Conservation (phyloP, 2,797 vertebrate species). For the Halcyon badia region DNA sequence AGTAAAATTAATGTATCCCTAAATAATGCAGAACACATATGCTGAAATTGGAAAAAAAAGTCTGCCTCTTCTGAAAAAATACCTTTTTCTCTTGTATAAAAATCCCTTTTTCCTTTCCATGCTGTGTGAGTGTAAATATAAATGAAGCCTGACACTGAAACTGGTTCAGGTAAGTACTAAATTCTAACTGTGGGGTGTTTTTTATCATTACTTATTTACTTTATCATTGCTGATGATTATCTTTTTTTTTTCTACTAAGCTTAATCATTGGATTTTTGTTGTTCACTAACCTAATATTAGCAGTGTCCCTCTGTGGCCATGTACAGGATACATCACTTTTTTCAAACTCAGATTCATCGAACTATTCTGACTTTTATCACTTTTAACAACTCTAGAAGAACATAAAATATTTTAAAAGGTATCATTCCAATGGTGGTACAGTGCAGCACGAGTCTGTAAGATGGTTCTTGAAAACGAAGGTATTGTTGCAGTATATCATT, state of each 20-base stretch:
- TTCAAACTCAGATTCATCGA: neutral
- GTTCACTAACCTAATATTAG: neutral
- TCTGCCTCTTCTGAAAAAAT: neutral
- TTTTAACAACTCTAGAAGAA: constrained; percentile 37
- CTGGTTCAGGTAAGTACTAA: neutral
- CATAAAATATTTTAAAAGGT: constrained; percentile 4
- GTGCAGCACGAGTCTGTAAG: neutral
- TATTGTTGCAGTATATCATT: constrained; percentile 63
- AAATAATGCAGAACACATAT: neutral
- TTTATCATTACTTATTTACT: no score
- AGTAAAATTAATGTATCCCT: neutral
- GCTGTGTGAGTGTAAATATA: neutral
- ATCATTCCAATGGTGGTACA: constrained; percentile 23
- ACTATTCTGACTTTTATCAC: constrained; percentile 7
- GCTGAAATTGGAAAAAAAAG: neutral
- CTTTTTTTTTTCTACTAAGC: neutral
- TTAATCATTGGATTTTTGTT: neutral
- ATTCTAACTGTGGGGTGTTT: neutral
- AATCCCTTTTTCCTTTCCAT: neutral
- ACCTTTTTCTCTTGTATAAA: neutral
- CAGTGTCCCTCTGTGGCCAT: neutral
- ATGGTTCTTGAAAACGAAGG: constrained; percentile 34
- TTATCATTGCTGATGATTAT: no score
- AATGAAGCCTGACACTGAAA: neutral
- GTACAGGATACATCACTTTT: neutral